phyloP scores from a whole-genome alignment of 2,888 invertebrate species.

The Nebria brevicollis region DNA sequence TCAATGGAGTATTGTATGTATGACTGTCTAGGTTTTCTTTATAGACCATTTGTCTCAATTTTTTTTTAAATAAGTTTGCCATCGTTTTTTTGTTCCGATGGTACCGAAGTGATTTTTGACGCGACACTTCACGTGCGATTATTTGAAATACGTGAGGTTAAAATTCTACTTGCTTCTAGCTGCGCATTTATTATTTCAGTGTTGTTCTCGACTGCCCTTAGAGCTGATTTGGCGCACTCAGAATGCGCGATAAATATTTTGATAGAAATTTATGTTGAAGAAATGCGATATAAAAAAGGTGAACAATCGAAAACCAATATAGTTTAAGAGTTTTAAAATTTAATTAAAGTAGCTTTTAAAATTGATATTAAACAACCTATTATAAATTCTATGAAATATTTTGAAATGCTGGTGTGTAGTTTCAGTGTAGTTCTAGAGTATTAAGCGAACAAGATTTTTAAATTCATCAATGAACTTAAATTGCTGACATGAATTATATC shows the following conservation, averaged over 20 bases:
- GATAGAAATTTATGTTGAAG: no score
- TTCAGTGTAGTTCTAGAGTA: background rate
- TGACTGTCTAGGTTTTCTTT: slow-evolving; percentile 2
- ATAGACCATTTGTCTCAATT: slow-evolving; percentile 3
- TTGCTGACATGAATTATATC: slow-evolving; percentile 48
- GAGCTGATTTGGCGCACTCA: no score
- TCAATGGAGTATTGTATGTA: background rate
- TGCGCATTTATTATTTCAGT: background rate
- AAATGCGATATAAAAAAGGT: no score
- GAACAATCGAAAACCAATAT: no score
- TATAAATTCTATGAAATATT: background rate
- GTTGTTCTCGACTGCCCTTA: background rate
- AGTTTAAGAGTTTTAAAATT: background rate
- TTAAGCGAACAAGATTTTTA: background rate
- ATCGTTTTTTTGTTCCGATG: background rate
- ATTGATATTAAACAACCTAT: background rate
- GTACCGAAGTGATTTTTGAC: background rate
- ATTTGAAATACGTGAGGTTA: slow-evolving; percentile 3
- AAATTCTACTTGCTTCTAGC: background rate
- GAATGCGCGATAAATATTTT: no score
- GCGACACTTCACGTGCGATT: background rate
- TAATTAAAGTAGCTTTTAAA: background rate
- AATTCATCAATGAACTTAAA: slow-evolving; percentile 9
- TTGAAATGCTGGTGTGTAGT: background rate
- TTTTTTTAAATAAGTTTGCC: slow-evolving; percentile 21